Evolutionary conservation across 2,113 vertebrate species (phyloP).

Genomic region (Heptranchias perlo): DNA sequence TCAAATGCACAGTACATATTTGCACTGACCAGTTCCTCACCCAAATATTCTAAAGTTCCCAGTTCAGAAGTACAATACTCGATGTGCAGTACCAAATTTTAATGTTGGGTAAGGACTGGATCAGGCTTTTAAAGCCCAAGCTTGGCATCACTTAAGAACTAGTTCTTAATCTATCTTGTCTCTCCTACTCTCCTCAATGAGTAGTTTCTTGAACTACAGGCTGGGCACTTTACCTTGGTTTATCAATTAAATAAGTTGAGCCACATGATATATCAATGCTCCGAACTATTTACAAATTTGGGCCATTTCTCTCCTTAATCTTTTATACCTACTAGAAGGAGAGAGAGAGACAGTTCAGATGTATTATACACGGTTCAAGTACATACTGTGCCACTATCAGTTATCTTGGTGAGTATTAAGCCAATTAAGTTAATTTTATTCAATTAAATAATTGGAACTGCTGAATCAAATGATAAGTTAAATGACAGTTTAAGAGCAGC

Average conservation of each 20-base stretch:
- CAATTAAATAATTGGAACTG: neutral
- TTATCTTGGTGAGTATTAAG: neutral
- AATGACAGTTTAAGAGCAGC: neutral
- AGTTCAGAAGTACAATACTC: neutral
- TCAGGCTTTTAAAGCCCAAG: neutral
- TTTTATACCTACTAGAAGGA: neutral
- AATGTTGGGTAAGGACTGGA: neutral
- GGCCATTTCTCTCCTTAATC: neutral
- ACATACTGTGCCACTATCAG: neutral
- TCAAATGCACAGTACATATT: neutral
- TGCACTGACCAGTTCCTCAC: neutral
- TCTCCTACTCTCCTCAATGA: neutral
- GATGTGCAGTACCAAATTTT: neutral
- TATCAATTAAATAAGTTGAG: neutral
- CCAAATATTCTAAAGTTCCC: neutral
- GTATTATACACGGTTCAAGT: neutral
- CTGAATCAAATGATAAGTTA: neutral
- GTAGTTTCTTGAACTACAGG: neutral
- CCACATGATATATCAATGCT: neutral
- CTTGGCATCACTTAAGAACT: neutral
- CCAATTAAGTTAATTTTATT: neutral
- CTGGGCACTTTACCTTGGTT: neutral
- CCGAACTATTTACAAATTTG: neutral
- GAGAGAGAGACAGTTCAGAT: neutral
- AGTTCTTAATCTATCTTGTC: neutral